Base-by-base conservation (phyloP, 2,113 vertebrate genomes). In the Fulica atra region DNA sequence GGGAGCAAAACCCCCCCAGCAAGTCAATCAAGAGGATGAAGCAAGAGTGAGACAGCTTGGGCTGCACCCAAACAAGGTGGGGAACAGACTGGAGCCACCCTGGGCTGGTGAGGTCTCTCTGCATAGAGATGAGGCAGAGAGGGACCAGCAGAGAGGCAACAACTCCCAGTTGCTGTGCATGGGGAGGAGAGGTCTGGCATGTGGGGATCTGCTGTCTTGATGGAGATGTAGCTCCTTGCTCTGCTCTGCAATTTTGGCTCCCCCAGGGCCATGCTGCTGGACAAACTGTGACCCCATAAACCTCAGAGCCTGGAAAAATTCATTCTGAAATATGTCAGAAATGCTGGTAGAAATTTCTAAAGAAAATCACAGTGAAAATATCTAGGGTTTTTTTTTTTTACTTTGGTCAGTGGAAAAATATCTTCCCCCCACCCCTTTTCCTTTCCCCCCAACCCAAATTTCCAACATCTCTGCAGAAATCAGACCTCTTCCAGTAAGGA, bases 301-400 rank as follows among this genome's bases (percentile, higher is more conserved):
- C 4, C 16, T 20, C 35, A 60, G 12, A 1, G 16, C 31, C 23
- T 0, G 0, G 33, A 61, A 70, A 74, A 74, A 42, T 10, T 4
- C 0, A 28, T 54, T 83, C 51, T 73, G 13, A 86, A 59, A 57
- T 28, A 64, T 25, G 21, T 36, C 50, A 69, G 33, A 54, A 71
- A 72, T 8, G 14, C 14, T 36, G 38, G 28, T 36, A 61, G 71
- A 61, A 72, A 78, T 70, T 92, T 83, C 46, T 64, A 10, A 84
- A 18, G 70, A 46, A 93, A 92, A 84, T 64, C 3, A 16, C 18
- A n/a, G 19, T 53, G 18, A 74, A 85, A 93, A 82, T 31, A n/a
- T 5, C 7, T 18, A 42, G 6, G 35, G 21, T 56, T 14, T 61
- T 81, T 21, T 4, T 56, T 14, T 61, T 81, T 21, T 4, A 2